A percentile compares a stretch with the other conserved stretches of the same genome.
Evolutionary conservation across 2,888 invertebrate species (phyloP).

Genomic region (Tupiocoris notatus): DNA sequence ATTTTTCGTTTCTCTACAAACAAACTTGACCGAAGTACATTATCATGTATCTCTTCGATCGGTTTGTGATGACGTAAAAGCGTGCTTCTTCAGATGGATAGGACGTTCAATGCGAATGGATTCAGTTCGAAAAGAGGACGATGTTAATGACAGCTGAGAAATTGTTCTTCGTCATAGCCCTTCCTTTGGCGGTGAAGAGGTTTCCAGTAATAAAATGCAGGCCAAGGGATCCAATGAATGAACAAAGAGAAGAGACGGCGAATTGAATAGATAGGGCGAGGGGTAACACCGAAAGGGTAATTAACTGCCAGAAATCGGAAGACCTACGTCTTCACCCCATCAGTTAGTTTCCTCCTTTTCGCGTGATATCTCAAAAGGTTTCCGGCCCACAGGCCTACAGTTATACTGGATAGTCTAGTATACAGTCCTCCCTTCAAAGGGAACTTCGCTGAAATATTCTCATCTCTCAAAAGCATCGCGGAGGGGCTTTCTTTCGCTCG

Average conservation of each 20-base stretch:
- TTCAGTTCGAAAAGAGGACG: too few relatives aligned
- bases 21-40: too few relatives aligned
- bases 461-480: neutral
- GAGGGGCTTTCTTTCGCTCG: neutral
- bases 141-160: neutral
- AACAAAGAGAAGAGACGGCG: neutral
- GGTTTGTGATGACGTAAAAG: too few relatives aligned
- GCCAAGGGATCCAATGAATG: neutral
- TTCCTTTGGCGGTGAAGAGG: neutral
- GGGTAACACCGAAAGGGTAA: neutral
- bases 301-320: slow-evolving; percentile 31
- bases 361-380: neutral
- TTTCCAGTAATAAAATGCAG: neutral
- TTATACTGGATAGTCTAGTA: neutral
- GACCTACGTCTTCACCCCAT: neutral
- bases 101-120: too few relatives aligned
- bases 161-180: neutral
- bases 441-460: slow-evolving; percentile 10
- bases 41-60: too few relatives aligned
- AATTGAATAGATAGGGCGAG: neutral
- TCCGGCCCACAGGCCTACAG: neutral
- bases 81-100: too few relatives aligned
- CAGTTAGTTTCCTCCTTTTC: too few relatives aligned
- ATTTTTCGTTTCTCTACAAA: too few relatives aligned
- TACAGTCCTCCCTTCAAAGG: neutral